Base-by-base conservation (phyloP, 2,797 vertebrate species). In the Sus cebifrons region DNA sequence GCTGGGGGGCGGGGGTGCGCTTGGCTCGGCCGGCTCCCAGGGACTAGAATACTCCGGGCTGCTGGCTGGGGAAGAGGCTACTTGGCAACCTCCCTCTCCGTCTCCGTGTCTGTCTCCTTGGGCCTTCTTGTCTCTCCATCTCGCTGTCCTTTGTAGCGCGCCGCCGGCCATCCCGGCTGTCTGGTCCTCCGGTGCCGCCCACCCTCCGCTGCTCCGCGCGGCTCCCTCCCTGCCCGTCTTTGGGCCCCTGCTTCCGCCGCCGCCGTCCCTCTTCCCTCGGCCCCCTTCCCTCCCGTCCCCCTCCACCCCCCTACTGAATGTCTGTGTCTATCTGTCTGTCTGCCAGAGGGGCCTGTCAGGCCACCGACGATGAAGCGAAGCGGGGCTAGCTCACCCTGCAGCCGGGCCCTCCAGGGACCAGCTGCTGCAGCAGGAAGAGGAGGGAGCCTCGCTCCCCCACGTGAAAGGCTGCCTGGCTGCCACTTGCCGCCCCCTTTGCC, bases 351-450 rank as follows among this genome's bases (percentile, higher is more conserved):
- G 97, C 36, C 89, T 91, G 12, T 70, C 13, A 54, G 65, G 77
- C 73, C 75, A 60, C 75, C 52, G 14, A 12, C 74, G 79, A 90
- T 91, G 97, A 95, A 95, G 90, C 86, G 96, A 95, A 95, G 90
- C 86, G 96, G 92, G 95, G 97, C 79, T 6, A 13, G 92, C 89
- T 93, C 95, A 83, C 95, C 97, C 85, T 88, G 97, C 94, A 97
- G 93, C 96, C 85, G 0, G 23, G 88, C 74, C 89, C 95, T 89
- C 60, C 40, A 88, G 58, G 52, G 60, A n/a, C 92, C 94, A 85
- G 97, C 67, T 74, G 85, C 97, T 94, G 94, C 95, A 79, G 88
- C 68, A 4, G 1, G 84, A 95, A 83, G 58, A 60, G 27, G 36
- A 49, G 79, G 89, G 86, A 89, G 87, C 88, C 77, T 65, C 92